These are phyloP conservation scores for Heterodera schachtii DNA, from an alignment of 1,140 invertebrate species.

Conservation along the genomic window DNA sequence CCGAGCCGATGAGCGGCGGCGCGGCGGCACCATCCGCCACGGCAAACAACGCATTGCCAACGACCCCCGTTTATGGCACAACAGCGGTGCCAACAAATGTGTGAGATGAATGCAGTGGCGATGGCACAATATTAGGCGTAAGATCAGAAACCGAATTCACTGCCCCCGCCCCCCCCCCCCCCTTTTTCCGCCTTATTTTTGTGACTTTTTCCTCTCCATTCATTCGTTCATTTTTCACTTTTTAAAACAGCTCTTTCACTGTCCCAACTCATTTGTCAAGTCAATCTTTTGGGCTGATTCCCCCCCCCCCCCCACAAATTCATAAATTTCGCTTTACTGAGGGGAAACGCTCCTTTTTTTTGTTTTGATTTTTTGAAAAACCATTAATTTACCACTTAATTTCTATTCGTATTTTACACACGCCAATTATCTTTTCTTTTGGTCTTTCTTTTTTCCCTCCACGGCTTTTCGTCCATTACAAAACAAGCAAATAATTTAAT, in stretches of 20 bases:
- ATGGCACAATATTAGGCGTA: background rate
- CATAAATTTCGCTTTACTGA: too few species aligned
- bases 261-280: background rate
- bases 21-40: background rate
- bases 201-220: background rate
- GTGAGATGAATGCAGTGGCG: conserved; percentile 11
- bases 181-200: background rate
- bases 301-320: too few species aligned
- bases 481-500: too few species aligned
- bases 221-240: conserved; percentile 1
- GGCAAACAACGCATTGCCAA: background rate
- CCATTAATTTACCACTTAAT: too few species aligned
- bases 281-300: background rate
- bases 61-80: conserved; percentile 22
- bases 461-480: too few species aligned
- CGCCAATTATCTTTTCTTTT: too few species aligned
- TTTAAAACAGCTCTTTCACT: background rate
- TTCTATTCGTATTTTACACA: too few species aligned
- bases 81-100: conserved; percentile 58
- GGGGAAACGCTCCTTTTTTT: too few species aligned
- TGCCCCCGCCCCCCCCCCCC: background rate
- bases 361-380: too few species aligned
- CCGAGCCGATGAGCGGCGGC: conserved; percentile 41
- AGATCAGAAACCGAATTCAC: background rate
- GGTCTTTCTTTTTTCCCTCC: too few species aligned